Base-by-base conservation (phyloP, 2,797 vertebrate species). In the Nyctibius grandis region DNA sequence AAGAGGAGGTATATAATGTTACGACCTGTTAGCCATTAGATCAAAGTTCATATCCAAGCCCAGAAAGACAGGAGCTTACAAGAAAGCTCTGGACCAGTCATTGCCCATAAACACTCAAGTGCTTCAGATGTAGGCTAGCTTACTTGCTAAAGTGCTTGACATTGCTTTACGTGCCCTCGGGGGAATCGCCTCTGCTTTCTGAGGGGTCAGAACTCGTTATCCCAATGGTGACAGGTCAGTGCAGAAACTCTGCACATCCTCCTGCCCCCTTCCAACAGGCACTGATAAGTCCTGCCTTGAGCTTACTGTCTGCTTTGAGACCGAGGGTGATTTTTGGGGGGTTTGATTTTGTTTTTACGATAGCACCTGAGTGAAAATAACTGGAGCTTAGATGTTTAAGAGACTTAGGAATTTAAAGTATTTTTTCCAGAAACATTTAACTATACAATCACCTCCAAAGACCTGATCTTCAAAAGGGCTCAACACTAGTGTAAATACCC, bases 101-200 rank as follows among this genome's bases (percentile, higher is more conserved):
- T 11, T 76, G 59, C 0, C 8, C 26, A 15, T 45, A 44, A 91
- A 91, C 76, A 44, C 63, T 33, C 53, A 47, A 48, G n/a, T 42
- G 36, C 23, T 87, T 92, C 68, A 57, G 65, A 33, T 48, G 28
- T 21, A 48, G 61, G 59, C 21, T 36, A 53, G 20, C 11, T 22
- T 61, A 12, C 91, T 73, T 56, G 74, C 72, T 92, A 25, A 91
- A 91, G 48, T 74, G 81, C 70, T 91, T 84, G 63, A 54, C 61
- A 26, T 53, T 57, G 34, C 23, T 65, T 69, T 61, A 67, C 3
- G 1, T 21, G 42, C 19, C 59, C 73, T 51, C 13, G 0, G 31
- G 53, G 61, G 57, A 85, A 67, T 40, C 20, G 11, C n/a, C 33
- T 81, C 69, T 79, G 90, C 19, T 88, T 84, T 84, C 69, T 4